Percentiles rank a stretch among this genome's conserved stretches.
Conservation (phyloP, 2,888 invertebrate species). For the Saturnia japonica region DNA sequence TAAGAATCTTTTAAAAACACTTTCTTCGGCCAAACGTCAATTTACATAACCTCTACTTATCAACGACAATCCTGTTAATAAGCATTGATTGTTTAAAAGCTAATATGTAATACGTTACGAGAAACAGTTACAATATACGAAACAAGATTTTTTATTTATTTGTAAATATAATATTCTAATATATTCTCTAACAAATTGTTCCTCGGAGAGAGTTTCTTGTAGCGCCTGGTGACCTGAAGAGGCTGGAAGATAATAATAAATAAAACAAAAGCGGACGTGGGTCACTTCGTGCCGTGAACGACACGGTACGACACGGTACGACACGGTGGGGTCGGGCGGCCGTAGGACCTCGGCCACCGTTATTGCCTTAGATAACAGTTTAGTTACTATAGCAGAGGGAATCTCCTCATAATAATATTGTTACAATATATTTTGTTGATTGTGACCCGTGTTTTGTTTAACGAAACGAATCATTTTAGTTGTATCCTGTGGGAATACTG, state of each 20-base stretch:
- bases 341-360: too few relatives aligned
- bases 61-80: too few relatives aligned
- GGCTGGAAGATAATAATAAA: too few relatives aligned
- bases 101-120: too few relatives aligned
- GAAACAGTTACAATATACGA: not conserved
- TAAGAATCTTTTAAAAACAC: too few relatives aligned
- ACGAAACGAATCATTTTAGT: not conserved
- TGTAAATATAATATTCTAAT: not conserved
- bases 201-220: not conserved
- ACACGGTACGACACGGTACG: not conserved
- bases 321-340: too few relatives aligned
- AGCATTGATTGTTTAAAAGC: too few relatives aligned
- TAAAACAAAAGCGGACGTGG: not conserved
- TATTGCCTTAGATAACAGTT: slow-evolving; percentile 3
- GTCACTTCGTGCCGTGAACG: not conserved
- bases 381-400: not conserved
- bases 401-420: not conserved
- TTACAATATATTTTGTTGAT: not conserved
- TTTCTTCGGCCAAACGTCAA: too few relatives aligned
- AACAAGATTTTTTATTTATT: not conserved
- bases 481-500: not conserved
- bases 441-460: not conserved
- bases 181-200: not conserved
- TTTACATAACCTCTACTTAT: too few relatives aligned
- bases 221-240: not conserved